phyloP scores from a whole-genome alignment of 2,113 vertebrate species.

The Aspiorhynchus laticeps region DNA sequence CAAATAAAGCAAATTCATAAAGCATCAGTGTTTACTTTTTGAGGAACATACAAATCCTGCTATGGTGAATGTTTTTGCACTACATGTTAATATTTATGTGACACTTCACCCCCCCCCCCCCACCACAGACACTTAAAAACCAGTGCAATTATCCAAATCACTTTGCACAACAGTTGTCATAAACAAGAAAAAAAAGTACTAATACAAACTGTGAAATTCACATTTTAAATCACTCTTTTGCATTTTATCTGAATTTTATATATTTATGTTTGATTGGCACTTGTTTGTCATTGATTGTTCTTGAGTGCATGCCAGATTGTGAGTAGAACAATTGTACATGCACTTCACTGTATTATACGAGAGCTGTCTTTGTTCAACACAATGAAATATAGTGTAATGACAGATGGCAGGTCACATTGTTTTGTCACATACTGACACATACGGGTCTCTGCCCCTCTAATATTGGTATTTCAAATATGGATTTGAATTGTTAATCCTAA shows the following conservation, averaged over 20 bases:
- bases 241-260: neutral
- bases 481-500: neutral
- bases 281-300: neutral
- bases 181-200: too few species aligned
- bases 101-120: too few species aligned
- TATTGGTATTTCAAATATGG: neutral
- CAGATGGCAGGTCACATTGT: neutral
- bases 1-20: too few species aligned
- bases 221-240: neutral
- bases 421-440: conserved; percentile 12
- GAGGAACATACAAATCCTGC: too few species aligned
- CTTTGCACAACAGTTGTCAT: neutral
- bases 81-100: too few species aligned
- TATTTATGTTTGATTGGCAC: neutral
- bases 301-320: neutral
- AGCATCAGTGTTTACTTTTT: too few species aligned
- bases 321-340: neutral
- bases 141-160: neutral
- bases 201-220: neutral
- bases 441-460: neutral
- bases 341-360: neutral
- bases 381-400: neutral
- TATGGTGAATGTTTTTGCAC: too few species aligned
- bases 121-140: neutral
- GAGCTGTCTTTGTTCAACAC: neutral